These are phyloP conservation scores for Lonchura striata DNA, from an alignment of 2,113 vertebrate species.

Conservation along the genomic window DNA sequence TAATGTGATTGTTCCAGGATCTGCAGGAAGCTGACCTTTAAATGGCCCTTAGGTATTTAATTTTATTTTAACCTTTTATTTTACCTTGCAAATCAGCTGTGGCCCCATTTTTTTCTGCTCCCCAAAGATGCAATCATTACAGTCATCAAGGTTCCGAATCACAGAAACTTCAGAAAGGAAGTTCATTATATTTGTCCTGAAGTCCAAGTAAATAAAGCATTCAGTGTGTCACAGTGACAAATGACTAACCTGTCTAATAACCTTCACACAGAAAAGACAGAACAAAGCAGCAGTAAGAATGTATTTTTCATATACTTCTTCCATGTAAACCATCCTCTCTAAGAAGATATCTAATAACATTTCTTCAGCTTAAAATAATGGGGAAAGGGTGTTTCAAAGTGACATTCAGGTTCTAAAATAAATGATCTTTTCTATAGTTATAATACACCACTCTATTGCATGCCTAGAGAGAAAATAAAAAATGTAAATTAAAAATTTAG, in stretches of 20 bases:
- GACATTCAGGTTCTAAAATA: not conserved
- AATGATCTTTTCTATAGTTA: not conserved
- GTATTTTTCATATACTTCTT: not conserved
- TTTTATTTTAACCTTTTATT: not conserved
- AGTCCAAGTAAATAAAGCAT: not conserved
- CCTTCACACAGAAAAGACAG: not conserved
- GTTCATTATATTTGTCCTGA: not conserved
- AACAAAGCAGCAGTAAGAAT: not conserved
- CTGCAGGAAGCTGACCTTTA: not conserved
- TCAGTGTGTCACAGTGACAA: not conserved
- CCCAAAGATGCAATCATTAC: not conserved
- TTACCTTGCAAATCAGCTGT: not conserved
- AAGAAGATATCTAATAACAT: not conserved
- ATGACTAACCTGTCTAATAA: not conserved
- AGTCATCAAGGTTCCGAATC: not conserved
- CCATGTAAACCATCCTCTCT: not conserved
- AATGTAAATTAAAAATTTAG: not conserved
- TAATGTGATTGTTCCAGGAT: not conserved
- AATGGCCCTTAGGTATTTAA: not conserved
- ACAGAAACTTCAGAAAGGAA: not conserved
- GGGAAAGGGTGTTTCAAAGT: not conserved
- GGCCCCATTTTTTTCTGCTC: not conserved
- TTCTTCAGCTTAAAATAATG: not conserved
- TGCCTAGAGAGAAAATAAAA: not conserved
- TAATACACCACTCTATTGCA: not conserved